These are phyloP conservation scores for Eretmochelys imbricata DNA, from an alignment of 2,113 vertebrate species.

Conservation along the genomic window DNA sequence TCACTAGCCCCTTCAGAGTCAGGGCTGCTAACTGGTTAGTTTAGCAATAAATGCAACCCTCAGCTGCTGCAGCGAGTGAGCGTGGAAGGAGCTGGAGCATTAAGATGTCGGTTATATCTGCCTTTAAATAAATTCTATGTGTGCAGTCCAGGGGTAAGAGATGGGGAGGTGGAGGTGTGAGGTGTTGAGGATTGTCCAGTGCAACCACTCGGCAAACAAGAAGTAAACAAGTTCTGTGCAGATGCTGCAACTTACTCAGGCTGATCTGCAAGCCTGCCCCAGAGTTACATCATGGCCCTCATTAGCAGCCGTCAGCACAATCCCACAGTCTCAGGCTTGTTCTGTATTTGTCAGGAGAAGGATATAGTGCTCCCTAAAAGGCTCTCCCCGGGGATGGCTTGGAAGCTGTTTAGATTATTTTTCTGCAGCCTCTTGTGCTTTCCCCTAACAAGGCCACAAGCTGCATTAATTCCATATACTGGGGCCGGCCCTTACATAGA, in stretches of 20 bases:
- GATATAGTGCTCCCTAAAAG: not conserved
- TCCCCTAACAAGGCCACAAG: not conserved
- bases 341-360: slow-evolving; percentile 16
- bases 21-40: not conserved
- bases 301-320: not conserved
- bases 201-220: not conserved
- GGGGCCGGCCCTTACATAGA: not conserved
- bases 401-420: not conserved
- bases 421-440: not conserved
- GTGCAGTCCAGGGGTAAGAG: not conserved
- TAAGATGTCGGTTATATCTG: not conserved
- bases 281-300: slow-evolving; percentile 60
- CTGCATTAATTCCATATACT: not conserved
- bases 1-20: not conserved
- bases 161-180: not conserved
- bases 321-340: not conserved
- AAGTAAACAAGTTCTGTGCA: not conserved
- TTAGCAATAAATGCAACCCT: not conserved
- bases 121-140: accelerated
- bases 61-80: not conserved
- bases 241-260: not conserved
- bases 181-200: no score
- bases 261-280: slow-evolving; percentile 18
- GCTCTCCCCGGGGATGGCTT: not conserved
- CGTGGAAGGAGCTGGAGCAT: accelerated